These are phyloP conservation scores for Piprites chloris DNA, from an alignment of 2,113 vertebrate species.

Conservation along the genomic window DNA sequence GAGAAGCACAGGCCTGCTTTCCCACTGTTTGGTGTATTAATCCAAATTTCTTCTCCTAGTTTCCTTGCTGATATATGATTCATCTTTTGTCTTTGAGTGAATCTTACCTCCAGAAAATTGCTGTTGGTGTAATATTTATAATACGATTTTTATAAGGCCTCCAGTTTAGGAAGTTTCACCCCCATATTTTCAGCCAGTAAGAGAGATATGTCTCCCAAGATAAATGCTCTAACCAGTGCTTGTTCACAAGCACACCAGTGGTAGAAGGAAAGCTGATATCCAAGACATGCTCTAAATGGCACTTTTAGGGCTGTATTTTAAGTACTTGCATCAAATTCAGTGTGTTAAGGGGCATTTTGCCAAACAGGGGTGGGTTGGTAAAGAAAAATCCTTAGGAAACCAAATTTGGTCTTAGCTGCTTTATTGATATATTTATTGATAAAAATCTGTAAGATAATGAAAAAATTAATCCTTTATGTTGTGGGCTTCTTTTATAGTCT, in stretches of 20 bases:
- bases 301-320: background rate
- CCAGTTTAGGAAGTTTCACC: background rate
- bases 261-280: background rate
- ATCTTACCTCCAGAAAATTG: background rate
- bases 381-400: background rate
- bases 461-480: background rate
- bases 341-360: background rate
- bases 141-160: background rate
- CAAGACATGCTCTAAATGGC: background rate
- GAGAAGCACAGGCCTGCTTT: background rate
- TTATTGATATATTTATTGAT: background rate
- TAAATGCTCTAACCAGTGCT: background rate
- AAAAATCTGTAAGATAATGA: background rate
- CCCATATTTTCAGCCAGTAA: background rate
- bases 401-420: background rate
- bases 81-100: background rate
- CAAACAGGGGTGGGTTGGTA: background rate
- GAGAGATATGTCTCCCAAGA: background rate
- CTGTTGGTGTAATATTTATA: background rate
- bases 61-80: background rate
- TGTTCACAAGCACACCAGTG: background rate
- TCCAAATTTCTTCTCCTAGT: background rate
- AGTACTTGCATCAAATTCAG: background rate
- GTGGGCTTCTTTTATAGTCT: conserved; percentile 74
- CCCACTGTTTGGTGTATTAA: background rate